Percentiles rank a stretch among this genome's conserved stretches.
Conservation (phyloP, 2,797 vertebrate genomes). For the Ceryle rudis region DNA sequence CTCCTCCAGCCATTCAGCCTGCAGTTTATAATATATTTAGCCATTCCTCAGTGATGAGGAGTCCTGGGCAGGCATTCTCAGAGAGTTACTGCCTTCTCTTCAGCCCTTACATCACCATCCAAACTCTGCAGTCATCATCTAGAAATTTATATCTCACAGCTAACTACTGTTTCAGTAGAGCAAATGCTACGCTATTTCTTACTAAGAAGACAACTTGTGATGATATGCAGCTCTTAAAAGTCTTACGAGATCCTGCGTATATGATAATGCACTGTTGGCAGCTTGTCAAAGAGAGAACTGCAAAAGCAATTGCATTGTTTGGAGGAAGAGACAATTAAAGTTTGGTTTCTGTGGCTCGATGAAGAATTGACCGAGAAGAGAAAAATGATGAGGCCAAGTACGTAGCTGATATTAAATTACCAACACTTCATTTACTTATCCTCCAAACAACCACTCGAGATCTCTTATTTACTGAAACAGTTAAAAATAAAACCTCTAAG, state of each 20-base stretch:
- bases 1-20: background rate
- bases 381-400: background rate
- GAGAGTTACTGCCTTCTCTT: slow-evolving; percentile 40
- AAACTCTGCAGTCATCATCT: slow-evolving; percentile 38
- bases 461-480: slow-evolving; percentile 45
- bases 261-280: slow-evolving; percentile 46
- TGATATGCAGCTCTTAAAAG: slow-evolving; percentile 32
- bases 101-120: slow-evolving; percentile 46
- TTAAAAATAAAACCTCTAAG: slow-evolving; percentile 58
- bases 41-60: slow-evolving; percentile 23
- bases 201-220: slow-evolving; percentile 19
- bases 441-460: slow-evolving; percentile 18
- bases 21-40: slow-evolving; percentile 28
- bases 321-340: slow-evolving; percentile 37
- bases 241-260: background rate
- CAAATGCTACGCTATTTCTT: slow-evolving; percentile 3
- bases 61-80: slow-evolving; percentile 10
- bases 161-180: slow-evolving; percentile 53
- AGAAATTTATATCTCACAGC: slow-evolving; percentile 44
- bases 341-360: slow-evolving; percentile 40
- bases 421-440: slow-evolving; percentile 24
- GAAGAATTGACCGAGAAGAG: slow-evolving; percentile 8
- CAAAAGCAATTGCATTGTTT: slow-evolving; percentile 45
- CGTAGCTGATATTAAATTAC: slow-evolving; percentile 28
- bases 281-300: slow-evolving; percentile 38